Percentiles rank a stretch among this genome's conserved stretches.
Evolutionary conservation across 2,888 invertebrate genomes (phyloP).

Genomic region (Vesta saturnalis): DNA sequence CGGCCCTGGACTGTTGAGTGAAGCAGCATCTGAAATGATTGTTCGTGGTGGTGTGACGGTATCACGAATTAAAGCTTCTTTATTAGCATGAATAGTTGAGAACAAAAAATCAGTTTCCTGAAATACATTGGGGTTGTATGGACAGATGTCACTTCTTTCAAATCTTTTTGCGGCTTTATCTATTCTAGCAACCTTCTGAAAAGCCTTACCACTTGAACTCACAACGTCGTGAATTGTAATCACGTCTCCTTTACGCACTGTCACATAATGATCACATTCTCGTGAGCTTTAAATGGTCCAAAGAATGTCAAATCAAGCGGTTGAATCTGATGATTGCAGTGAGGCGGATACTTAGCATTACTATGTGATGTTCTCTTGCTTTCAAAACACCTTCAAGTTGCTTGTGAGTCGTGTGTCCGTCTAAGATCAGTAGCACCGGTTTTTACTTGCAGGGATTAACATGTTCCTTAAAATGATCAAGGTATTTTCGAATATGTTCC

Average conservation of each 20-base stretch:
- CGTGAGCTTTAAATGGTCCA: conserved; percentile 4
- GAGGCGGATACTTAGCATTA: conserved; percentile 4
- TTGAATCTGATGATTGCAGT: background rate
- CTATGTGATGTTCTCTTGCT: too few relatives aligned
- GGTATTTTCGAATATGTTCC: background rate
- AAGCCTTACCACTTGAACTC: conserved; percentile 17
- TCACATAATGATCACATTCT: background rate
- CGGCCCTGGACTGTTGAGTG: too few relatives aligned
- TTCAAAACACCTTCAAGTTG: too few relatives aligned
- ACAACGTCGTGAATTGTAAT: too few relatives aligned
- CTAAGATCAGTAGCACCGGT: too few relatives aligned
- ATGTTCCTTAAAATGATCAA: background rate
- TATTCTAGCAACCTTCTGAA: conserved; percentile 22
- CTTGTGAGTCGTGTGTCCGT: too few relatives aligned
- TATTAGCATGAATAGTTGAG: too few relatives aligned
- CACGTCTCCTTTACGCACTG: background rate
- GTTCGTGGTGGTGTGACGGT: too few relatives aligned
- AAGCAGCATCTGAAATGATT: too few relatives aligned
- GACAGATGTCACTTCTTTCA: background rate
- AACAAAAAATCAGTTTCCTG: too few relatives aligned
- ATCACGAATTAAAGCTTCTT: too few relatives aligned
- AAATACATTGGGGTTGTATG: background rate
- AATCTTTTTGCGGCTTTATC: conserved; percentile 12
- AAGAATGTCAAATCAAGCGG: too few relatives aligned
- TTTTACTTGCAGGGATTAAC: conserved; percentile 9